phyloP scores from a whole-genome alignment of 1,140 invertebrate genomes.

The Drosophila littoralis region DNA sequence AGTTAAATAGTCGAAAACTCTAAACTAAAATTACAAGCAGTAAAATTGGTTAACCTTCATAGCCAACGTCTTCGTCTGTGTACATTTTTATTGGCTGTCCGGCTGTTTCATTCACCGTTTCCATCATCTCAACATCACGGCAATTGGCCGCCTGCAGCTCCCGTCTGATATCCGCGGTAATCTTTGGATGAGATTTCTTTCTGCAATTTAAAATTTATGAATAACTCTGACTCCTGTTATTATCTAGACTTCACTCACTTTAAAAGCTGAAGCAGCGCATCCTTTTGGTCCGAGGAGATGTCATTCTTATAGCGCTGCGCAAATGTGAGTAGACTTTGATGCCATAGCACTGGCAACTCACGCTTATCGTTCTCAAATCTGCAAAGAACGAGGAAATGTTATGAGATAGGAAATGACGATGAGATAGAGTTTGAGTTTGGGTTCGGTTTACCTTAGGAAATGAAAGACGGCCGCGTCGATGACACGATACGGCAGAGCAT shows the following conservation, averaged over 20 bases:
- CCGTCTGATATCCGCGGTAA: conserved; percentile 93
- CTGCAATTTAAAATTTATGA: conserved; percentile 55
- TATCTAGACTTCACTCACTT: conserved; percentile 72
- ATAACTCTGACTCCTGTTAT: neutral
- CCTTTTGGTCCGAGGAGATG: conserved; percentile 96
- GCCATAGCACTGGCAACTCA: conserved; percentile 97
- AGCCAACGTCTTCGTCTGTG: conserved; percentile 77
- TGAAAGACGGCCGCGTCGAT: conserved; percentile 98
- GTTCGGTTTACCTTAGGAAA: conserved; percentile 89
- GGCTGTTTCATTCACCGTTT: conserved; percentile 61
- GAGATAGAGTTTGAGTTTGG: conserved; percentile 90
- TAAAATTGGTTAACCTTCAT: conserved; percentile 36
- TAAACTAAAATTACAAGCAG: conserved; percentile 12
- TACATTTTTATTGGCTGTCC: conserved; percentile 69
- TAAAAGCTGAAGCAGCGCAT: conserved; percentile 92
- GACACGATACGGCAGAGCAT: conserved; percentile 97
- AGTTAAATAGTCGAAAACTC: conserved; percentile 48
- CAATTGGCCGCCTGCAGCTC: conserved; percentile 93
- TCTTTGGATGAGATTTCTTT: conserved; percentile 91
- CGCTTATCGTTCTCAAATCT: conserved; percentile 94
- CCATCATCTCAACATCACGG: conserved; percentile 89
- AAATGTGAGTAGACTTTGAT: conserved; percentile 97
- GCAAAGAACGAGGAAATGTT: conserved; percentile 22
- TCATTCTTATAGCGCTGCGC: conserved; percentile 98
- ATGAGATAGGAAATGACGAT: neutral